These are phyloP conservation scores for Chrysaora quinquecirrha DNA, from an alignment of 30 jellyfish, hydroid and myxozoan genomes.

Conservation along the genomic window DNA sequence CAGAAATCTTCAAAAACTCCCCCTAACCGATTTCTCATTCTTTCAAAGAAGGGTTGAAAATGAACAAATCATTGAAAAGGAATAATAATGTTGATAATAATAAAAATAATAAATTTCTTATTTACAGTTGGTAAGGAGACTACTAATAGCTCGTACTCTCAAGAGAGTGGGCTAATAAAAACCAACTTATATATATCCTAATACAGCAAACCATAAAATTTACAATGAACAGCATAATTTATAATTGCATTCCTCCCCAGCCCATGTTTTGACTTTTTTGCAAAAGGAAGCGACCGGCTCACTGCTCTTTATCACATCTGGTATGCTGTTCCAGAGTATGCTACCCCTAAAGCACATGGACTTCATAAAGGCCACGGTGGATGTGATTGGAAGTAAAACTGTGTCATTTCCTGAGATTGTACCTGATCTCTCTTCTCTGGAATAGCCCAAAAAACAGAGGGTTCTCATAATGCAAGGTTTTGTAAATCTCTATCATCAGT, in stretches of 20 bases:
- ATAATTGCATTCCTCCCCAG: background rate
- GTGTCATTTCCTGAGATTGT: background rate
- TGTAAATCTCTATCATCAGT: background rate
- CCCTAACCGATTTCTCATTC: too few relatives aligned
- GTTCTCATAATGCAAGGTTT: background rate
- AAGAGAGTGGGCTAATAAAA: too few relatives aligned
- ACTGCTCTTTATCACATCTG: background rate
- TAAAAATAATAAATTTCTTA: background rate
- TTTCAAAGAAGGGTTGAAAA: too few relatives aligned
- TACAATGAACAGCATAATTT: too few relatives aligned
- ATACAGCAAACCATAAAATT: too few relatives aligned
- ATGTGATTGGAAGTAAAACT: background rate
- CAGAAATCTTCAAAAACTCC: too few relatives aligned
- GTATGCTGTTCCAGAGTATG: background rate
- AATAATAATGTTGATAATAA: too few relatives aligned
- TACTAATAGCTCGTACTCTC: too few relatives aligned
- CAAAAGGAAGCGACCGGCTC: background rate
- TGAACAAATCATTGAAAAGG: too few relatives aligned
- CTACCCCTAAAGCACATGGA: background rate
- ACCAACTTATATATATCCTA: background rate
- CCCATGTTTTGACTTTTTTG: background rate
- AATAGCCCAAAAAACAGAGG: background rate
- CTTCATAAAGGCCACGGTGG: constrained; percentile 8
- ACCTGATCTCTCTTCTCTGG: background rate
- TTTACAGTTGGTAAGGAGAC: too few relatives aligned